Evolutionary conservation across 1,140 invertebrate genomes (phyloP).

Genomic region (Cotesia typhae): DNA sequence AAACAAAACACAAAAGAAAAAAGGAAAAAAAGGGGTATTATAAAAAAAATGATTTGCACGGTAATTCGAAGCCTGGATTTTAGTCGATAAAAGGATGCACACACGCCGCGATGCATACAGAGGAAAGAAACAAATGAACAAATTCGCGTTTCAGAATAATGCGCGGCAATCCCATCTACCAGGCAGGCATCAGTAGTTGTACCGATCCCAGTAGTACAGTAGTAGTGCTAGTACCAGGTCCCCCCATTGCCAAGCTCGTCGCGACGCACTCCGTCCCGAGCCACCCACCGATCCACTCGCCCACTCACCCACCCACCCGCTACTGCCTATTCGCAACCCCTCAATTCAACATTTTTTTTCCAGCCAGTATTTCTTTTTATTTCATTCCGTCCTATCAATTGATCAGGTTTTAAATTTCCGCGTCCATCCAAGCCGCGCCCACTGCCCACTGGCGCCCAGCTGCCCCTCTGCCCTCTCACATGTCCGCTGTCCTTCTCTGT

Average conservation of each 20-base stretch:
- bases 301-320: slow-evolving; percentile 39
- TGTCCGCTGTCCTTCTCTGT: slow-evolving; percentile 56
- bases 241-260: slow-evolving; percentile 6
- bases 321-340: slow-evolving; percentile 51
- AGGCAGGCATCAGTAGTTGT: too few relatives aligned
- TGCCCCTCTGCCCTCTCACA: slow-evolving; percentile 43
- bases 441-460: slow-evolving; percentile 45
- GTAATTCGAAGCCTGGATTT: slow-evolving; percentile 68
- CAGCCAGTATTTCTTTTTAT: slow-evolving; percentile 17
- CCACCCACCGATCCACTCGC: slow-evolving; percentile 40
- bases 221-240: slow-evolving; percentile 24
- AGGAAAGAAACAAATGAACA: slow-evolving; percentile 67
- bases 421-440: slow-evolving; percentile 62
- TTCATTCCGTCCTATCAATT: slow-evolving; percentile 68
- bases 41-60: slow-evolving; percentile 67
- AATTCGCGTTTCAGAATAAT: slow-evolving; percentile 68
- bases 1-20: slow-evolving; percentile 36
- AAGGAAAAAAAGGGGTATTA: slow-evolving; percentile 46
- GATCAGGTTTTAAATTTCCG: slow-evolving; percentile 67
- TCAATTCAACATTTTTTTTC: slow-evolving; percentile 61
- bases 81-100: slow-evolving; percentile 67
- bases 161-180: slow-evolving; percentile 65
- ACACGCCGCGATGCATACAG: slow-evolving; percentile 63
- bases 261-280: slow-evolving; percentile 38
- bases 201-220: too few relatives aligned